Evolutionary conservation across 1,140 invertebrate species (phyloP).

Genomic region (Saxidomus purpurata): DNA sequence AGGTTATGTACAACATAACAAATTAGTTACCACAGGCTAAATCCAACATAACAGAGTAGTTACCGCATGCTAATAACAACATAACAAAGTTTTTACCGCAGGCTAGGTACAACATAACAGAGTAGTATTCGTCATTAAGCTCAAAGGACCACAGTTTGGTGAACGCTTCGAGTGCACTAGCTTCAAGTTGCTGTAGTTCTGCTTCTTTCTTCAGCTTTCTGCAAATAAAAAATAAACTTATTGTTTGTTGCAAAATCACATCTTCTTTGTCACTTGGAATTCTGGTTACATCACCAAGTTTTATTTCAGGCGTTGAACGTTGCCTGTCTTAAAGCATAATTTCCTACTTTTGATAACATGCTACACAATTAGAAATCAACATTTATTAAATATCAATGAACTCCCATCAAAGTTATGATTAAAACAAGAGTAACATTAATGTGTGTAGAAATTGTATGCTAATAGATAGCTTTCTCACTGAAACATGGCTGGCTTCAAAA

Average conservation of each 20-base stretch:
- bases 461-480: too few species aligned
- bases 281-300: not conserved
- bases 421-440: too few species aligned
- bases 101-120: slow-evolving; percentile 17
- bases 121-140: slow-evolving; percentile 43
- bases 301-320: not conserved
- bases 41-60: too few species aligned
- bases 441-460: too few species aligned
- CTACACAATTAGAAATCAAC: too few species aligned
- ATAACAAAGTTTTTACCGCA: not conserved
- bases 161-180: not conserved
- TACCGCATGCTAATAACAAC: not conserved
- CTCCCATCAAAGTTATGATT: too few species aligned
- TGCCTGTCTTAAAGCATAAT: not conserved
- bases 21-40: too few species aligned
- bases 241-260: not conserved
- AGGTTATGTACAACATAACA: too few species aligned
- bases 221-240: not conserved
- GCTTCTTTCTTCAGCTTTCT: slow-evolving; percentile 58
- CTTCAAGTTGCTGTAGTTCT: slow-evolving; percentile 39
- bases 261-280: not conserved
- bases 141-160: slow-evolving; percentile 58
- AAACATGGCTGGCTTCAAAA: too few species aligned
- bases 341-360: too few species aligned
- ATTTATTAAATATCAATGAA: too few species aligned